Evolutionary conservation across 2,113 vertebrate species (phyloP), one percentile per base, ranked within the genome.

Genomic region (Python bivittatus): DNA sequence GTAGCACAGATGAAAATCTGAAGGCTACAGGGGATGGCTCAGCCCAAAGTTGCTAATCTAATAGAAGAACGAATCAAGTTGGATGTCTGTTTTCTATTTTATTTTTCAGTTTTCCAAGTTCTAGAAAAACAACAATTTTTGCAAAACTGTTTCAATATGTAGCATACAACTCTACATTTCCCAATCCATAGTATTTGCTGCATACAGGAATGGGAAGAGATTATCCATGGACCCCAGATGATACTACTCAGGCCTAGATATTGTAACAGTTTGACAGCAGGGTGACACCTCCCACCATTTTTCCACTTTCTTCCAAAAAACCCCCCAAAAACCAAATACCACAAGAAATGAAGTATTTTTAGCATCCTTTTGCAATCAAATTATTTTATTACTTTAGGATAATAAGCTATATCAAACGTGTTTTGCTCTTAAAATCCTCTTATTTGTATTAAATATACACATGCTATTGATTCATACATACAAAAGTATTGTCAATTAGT

Each of bases 41-140:
- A 58, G 22, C 72, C 20, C 27, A 84, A 42, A 23, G 83, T 29
- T 88, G 91, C 48, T 88, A 68, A 88, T 88, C 72, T 89, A 53
- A 89, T 89, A 53, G 56, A 88, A 88, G 54, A 84, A 52, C 42
- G 33, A 60, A 60, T 88, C 53, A 44, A 61, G 27, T 33, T 84
- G 56, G 86, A 92, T 44, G 68, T 68, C 58, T 84, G 56, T 84
- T 72, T 79, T 84, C 68, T 38, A 87, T 61, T 29, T 38, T 92
- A 84, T 92, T 84, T 88, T 92, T 60, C 86, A 88, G 68, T 12
- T 56, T 84, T 44, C 87, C n/a, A 52, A 44, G 42, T 53, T 17
- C 22, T 13, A 89, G 44, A 20, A 84, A 84, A 25, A 84, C n/a
- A 92, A 44, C 68, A 52, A 72, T 72, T 88, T 53, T 88, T 60